Conservation (phyloP, 64 coral and sea anemone species). For the Porites australiensis region DNA sequence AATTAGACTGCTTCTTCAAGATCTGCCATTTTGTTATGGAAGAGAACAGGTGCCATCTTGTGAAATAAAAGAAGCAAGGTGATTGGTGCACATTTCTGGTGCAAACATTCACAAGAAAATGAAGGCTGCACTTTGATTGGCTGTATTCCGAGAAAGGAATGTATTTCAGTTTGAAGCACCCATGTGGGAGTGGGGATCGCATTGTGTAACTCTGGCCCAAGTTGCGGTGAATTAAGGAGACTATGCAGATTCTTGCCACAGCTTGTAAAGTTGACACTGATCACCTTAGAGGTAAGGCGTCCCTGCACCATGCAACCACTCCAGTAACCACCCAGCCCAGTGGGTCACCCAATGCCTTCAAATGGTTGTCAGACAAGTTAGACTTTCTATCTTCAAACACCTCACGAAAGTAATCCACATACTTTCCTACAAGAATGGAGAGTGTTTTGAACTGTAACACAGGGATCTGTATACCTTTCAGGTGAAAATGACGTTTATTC, state of each 20-base stretch:
- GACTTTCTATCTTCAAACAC: constrained; percentile 42
- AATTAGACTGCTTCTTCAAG: too few species aligned
- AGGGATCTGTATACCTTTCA: constrained; percentile 63
- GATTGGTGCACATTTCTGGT: too few species aligned
- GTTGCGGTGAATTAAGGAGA: too few species aligned
- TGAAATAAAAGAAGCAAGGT: too few species aligned
- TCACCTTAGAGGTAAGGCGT: background rate
- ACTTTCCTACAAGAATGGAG: constrained; percentile 56
- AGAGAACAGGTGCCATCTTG: too few species aligned
- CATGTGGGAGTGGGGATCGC: too few species aligned
- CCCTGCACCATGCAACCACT: background rate
- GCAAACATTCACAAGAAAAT: too few species aligned
- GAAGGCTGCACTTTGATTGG: too few species aligned
- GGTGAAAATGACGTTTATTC: constrained; percentile 17
- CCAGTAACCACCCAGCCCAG: constrained; percentile 71
- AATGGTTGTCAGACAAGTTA: background rate
- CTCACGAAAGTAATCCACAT: constrained; percentile 35
- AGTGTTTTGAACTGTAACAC: constrained; percentile 57
- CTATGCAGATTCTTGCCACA: background rate
- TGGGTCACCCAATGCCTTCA: constrained; percentile 1
- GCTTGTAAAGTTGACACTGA: constrained; percentile 38
- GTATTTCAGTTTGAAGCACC: too few species aligned
- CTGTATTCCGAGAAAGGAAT: too few species aligned
- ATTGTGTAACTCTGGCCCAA: too few species aligned
- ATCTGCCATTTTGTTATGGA: too few species aligned